Conservation (phyloP, 2,888 invertebrate genomes). For the Frankliniella intonsa region DNA sequence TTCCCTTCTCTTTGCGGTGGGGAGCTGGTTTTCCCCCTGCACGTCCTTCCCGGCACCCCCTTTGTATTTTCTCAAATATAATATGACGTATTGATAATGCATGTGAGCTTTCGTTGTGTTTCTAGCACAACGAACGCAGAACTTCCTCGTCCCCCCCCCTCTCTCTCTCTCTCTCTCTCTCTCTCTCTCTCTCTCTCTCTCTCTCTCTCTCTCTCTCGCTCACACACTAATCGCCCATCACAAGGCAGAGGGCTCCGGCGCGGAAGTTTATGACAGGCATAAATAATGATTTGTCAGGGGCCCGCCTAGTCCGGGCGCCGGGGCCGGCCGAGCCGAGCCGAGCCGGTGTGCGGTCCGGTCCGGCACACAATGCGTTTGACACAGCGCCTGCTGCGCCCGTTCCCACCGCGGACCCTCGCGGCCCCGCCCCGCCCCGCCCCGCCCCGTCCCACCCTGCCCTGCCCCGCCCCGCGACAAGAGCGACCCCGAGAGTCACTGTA, state of each 20-base stretch:
- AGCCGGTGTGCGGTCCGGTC: background rate
- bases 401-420: background rate
- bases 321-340: too few species aligned
- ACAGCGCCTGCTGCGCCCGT: background rate
- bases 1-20: too few species aligned
- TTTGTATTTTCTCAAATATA: background rate
- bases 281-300: background rate
- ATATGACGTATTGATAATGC: too few species aligned
- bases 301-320: too few species aligned
- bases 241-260: background rate
- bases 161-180: background rate
- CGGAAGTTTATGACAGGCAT: slow-evolving; percentile 10
- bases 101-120: too few species aligned
- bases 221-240: background rate
- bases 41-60: background rate
- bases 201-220: background rate
- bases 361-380: slow-evolving; percentile 5
- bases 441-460: too few species aligned
- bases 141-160: too few species aligned
- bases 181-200: background rate
- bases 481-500: too few species aligned
- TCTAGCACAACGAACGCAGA: too few species aligned
- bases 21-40: too few species aligned
- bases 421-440: too few species aligned
- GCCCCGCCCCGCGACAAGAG: too few species aligned